phyloP scores from a whole-genome alignment of 2,113 vertebrate genomes.

The Datnioides undecimradiatus region DNA sequence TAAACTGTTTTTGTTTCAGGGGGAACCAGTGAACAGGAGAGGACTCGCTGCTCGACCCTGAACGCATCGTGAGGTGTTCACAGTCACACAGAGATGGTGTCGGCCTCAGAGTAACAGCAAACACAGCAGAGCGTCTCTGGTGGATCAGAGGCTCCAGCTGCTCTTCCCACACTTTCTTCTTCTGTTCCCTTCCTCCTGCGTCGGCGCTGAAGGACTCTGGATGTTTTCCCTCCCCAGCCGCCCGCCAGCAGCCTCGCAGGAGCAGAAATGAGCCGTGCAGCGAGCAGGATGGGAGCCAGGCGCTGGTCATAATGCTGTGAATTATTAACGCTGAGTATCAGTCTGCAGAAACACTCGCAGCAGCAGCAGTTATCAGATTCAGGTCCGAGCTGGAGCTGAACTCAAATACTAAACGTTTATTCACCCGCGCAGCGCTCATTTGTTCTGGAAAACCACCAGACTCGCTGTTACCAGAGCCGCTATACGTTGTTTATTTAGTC shows the following conservation, averaged over 20 bases:
- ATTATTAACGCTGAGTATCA: constrained; percentile 55
- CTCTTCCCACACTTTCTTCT: constrained; percentile 62
- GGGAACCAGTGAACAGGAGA: background rate
- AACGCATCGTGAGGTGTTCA: constrained; percentile 48
- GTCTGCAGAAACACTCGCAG: constrained; percentile 32
- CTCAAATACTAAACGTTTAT: constrained; percentile 59
- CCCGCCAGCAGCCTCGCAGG: constrained; percentile 58
- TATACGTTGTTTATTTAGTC: constrained; percentile 10
- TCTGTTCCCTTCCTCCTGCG: background rate
- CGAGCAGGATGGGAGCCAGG: constrained; percentile 33
- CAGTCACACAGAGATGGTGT: constrained; percentile 57
- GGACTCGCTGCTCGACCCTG: constrained; percentile 46
- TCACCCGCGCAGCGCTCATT: constrained; percentile 57
- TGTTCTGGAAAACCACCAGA: constrained; percentile 53
- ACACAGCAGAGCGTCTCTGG: constrained; percentile 25
- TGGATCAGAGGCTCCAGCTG: constrained; percentile 24
- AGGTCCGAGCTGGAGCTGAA: constrained; percentile 28
- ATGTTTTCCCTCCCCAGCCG: constrained; percentile 38
- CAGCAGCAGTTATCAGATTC: constrained; percentile 62
- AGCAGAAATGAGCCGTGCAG: constrained; percentile 54
- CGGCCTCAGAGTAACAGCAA: background rate
- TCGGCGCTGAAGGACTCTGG: constrained; percentile 1
- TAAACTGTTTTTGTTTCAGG: background rate
- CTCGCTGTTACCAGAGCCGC: constrained; percentile 1
- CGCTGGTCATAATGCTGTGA: constrained; percentile 56